Percentiles rank a stretch among this genome's conserved stretches.
Evolutionary conservation across 2,797 vertebrate genomes (phyloP).

Genomic region (Anolis apletophallus): DNA sequence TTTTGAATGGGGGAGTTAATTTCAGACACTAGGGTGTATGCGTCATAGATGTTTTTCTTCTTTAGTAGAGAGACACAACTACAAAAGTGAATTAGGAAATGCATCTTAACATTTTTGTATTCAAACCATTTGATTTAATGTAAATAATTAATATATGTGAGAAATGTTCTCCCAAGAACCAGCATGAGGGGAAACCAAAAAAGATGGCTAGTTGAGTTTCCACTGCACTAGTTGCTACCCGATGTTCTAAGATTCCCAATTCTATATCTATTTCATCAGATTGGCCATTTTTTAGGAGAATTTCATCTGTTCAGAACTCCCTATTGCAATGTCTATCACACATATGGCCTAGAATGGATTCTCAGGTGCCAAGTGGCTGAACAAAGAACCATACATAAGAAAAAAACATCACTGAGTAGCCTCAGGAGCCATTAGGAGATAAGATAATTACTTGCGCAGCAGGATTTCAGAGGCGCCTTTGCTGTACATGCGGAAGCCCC

Average conservation of each 20-base stretch:
- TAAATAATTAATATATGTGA: neutral
- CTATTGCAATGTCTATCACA: rapidly evolving
- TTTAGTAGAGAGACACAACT: neutral
- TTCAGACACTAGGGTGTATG: too few relatives aligned
- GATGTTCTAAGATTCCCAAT: neutral
- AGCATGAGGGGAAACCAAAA: neutral
- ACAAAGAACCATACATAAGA: neutral
- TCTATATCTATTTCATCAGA: neutral
- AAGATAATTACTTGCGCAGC: constrained; percentile 89
- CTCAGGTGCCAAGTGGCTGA: rapidly evolving
- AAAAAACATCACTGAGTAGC: neutral
- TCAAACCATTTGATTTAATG: neutral
- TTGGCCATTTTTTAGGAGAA: neutral
- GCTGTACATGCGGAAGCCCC: constrained; percentile 96
- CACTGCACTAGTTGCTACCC: neutral
- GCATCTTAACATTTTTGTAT: neutral
- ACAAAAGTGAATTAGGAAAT: neutral
- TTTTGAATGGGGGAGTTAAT: neutral
- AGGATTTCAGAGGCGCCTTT: constrained; percentile 97
- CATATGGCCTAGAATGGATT: neutral
- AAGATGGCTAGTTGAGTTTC: neutral
- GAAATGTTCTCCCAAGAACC: neutral
- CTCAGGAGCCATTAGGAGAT: neutral
- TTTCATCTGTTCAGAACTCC: neutral
- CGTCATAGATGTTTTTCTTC: neutral